A percentile compares a stretch with the other conserved stretches of the same genome.
Conservation (phyloP, 2,113 vertebrate genomes). For the Spheniscus mendiculus region DNA sequence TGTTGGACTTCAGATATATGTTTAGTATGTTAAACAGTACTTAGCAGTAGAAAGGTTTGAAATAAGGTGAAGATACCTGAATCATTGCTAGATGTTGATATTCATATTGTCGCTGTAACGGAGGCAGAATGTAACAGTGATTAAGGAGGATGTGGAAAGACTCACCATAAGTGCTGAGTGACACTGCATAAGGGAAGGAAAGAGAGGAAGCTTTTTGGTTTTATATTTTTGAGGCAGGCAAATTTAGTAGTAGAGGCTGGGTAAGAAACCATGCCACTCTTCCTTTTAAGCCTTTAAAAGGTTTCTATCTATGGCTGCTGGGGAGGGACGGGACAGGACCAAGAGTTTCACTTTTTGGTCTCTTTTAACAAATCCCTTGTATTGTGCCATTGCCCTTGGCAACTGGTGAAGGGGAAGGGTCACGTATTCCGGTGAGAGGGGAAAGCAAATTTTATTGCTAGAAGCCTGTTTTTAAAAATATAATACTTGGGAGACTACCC, state of each 20-base stretch:
- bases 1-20: neutral
- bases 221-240: neutral
- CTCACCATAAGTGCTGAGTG: neutral
- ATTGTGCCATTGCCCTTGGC: neutral
- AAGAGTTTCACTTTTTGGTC: neutral
- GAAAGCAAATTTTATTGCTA: neutral
- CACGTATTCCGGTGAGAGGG: neutral
- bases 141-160: neutral
- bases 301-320: neutral
- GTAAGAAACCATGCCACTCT: neutral
- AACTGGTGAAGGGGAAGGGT: neutral
- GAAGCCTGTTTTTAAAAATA: neutral
- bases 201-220: neutral
- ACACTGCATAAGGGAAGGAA: neutral
- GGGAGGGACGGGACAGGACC: neutral
- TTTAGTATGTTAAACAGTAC: neutral
- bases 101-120: neutral
- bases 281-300: neutral
- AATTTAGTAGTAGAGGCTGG: neutral
- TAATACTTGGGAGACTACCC: neutral
- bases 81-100: neutral
- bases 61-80: neutral
- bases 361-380: neutral
- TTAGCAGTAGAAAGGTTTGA: neutral
- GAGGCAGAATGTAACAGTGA: neutral